A percentile compares a stretch with the other conserved stretches of the same genome.
Conservation (phyloP, 2,888 invertebrate species). For the Eumacrocentrus americanus region DNA sequence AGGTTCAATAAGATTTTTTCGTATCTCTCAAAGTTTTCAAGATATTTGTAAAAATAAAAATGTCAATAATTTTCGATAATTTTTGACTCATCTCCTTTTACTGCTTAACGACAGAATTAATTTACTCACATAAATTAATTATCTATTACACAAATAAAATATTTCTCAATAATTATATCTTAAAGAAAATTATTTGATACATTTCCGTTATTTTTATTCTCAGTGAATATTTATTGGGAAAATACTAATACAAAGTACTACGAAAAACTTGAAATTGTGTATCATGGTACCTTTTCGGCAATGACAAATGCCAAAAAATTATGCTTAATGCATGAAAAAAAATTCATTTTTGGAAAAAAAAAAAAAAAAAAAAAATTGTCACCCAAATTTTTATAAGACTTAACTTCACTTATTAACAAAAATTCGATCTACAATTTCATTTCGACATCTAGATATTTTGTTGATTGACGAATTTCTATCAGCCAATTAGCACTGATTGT, state of each 20-base stretch:
- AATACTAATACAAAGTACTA: slow-evolving; percentile 10
- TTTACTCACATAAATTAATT: background rate
- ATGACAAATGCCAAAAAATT: slow-evolving; percentile 12
- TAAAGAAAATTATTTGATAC: too few relatives aligned
- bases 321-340: slow-evolving; percentile 5
- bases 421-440: background rate
- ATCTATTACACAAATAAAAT: background rate
- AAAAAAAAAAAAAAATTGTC: background rate
- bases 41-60: too few relatives aligned
- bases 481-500: too few relatives aligned
- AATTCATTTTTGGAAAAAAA: slow-evolving; percentile 3
- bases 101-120: too few relatives aligned
- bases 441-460: background rate
- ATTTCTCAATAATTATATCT: background rate
- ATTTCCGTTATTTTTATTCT: slow-evolving; percentile 3
- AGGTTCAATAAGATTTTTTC: too few relatives aligned
- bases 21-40: too few relatives aligned
- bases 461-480: slow-evolving; percentile 4
- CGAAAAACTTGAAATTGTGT: background rate
- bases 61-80: too few relatives aligned
- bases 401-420: background rate
- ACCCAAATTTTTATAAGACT: background rate
- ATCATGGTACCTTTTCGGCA: background rate
- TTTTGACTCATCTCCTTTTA: too few relatives aligned
- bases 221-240: slow-evolving; percentile 5